A percentile compares a stretch with the other conserved stretches of the same genome.
Evolutionary conservation across 1,140 invertebrate species (phyloP).

Genomic region (Hormaphis cornu): DNA sequence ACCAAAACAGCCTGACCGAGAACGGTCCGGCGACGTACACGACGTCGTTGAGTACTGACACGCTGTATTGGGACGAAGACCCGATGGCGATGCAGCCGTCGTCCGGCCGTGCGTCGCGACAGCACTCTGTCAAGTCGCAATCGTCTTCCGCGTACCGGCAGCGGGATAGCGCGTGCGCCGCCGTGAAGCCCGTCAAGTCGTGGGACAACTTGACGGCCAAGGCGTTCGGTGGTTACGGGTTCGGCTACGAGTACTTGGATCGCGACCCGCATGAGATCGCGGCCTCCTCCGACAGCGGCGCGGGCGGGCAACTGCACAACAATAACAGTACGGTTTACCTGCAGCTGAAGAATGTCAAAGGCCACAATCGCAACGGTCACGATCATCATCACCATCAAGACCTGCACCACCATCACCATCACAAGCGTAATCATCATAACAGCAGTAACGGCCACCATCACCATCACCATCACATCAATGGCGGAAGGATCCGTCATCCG

Average conservation of each 20-base stretch:
- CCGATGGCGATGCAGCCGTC: neutral
- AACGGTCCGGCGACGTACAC: slow-evolving; percentile 66
- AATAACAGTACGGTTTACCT: slow-evolving; percentile 1
- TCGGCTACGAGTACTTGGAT: slow-evolving; percentile 61
- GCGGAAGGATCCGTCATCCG: slow-evolving; percentile 37
- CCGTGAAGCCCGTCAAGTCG: slow-evolving; percentile 63
- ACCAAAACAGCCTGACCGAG: slow-evolving; percentile 40
- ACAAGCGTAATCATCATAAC: neutral
- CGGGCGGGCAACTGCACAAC: too few species aligned
- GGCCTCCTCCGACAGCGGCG: neutral
- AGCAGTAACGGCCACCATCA: neutral
- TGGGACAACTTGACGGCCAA: slow-evolving; percentile 79
- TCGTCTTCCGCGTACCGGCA: slow-evolving; percentile 33
- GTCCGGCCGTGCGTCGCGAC: slow-evolving; percentile 19
- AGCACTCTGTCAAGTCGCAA: slow-evolving; percentile 38
- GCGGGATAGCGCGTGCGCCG: slow-evolving; percentile 43
- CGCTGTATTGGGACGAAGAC: slow-evolving; percentile 62
- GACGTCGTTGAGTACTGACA: slow-evolving; percentile 72
- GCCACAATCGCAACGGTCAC: slow-evolving; percentile 5
- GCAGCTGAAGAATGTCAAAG: slow-evolving; percentile 10
- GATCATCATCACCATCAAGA: slow-evolving; percentile 29
- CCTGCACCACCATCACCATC: neutral
- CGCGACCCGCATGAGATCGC: slow-evolving; percentile 32
- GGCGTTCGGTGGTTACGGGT: slow-evolving; percentile 70
- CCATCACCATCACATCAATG: neutral